Evolutionary conservation across 2,888 invertebrate species (phyloP).

Genomic region (Baccha elongata): DNA sequence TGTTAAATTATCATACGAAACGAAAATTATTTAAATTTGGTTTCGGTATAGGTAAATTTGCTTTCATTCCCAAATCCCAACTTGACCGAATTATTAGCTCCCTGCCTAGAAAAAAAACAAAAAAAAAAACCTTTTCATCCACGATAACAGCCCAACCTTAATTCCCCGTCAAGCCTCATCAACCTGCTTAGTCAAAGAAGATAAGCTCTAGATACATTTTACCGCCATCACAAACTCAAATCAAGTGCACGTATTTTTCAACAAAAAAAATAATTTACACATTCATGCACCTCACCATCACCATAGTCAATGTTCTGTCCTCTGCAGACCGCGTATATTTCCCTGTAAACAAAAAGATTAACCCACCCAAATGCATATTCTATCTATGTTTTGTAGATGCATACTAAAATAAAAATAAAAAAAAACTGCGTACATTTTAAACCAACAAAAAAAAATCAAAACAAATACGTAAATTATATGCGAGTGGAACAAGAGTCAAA

Average conservation of each 20-base stretch:
- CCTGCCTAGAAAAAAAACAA: too few species aligned
- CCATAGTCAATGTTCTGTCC: background rate
- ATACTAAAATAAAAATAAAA: background rate
- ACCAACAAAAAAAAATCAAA: slow-evolving; percentile 30
- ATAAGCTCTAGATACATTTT: slow-evolving; percentile 48
- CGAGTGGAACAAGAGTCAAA: slow-evolving; percentile 47
- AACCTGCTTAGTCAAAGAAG: slow-evolving; percentile 2
- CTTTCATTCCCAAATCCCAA: too few species aligned
- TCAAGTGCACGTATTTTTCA: slow-evolving; percentile 52
- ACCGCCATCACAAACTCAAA: slow-evolving; percentile 52
- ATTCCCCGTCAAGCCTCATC: background rate
- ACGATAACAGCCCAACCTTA: background rate
- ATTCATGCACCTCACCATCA: slow-evolving; percentile 24
- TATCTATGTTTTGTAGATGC: slow-evolving; percentile 11
- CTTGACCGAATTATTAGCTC: background rate
- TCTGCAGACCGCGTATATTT: slow-evolving; percentile 6
- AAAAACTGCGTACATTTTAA: slow-evolving; percentile 49
- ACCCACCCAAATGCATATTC: slow-evolving; percentile 63
- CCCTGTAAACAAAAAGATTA: slow-evolving; percentile 47
- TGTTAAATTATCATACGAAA: too few species aligned
- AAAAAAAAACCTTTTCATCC: slow-evolving; percentile 6
- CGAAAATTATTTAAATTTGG: too few species aligned
- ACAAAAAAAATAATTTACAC: slow-evolving; percentile 15
- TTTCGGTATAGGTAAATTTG: too few species aligned
- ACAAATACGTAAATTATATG: slow-evolving; percentile 31